These are phyloP conservation scores for Drosophila grimshawi DNA, from an alignment of 1,140 invertebrate species.

Conservation along the genomic window DNA sequence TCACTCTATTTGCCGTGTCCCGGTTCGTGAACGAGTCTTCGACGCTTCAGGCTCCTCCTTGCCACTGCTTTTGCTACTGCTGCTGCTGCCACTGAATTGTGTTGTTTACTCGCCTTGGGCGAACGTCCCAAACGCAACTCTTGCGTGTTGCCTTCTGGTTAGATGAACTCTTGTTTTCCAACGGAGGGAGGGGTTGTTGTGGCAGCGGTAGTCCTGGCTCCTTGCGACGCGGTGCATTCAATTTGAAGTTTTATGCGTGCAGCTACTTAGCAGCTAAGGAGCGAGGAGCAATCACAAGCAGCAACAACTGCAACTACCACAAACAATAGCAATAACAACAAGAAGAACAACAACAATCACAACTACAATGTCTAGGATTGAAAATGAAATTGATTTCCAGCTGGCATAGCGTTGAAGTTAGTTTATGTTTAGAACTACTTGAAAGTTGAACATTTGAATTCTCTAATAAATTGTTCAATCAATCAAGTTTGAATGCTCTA, in stretches of 20 bases:
- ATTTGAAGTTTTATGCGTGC: slow-evolving; percentile 47
- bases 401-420: background rate
- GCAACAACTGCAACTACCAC: slow-evolving; percentile 22
- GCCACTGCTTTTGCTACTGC: slow-evolving; percentile 15
- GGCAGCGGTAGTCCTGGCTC: background rate
- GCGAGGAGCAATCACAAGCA: slow-evolving; percentile 6
- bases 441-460: background rate
- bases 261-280: slow-evolving; percentile 42
- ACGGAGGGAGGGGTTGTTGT: background rate
- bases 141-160: slow-evolving; percentile 81
- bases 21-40: slow-evolving; percentile 14
- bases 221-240: slow-evolving; percentile 14
- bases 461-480: background rate
- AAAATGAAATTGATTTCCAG: slow-evolving; percentile 45
- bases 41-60: slow-evolving; percentile 40
- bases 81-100: slow-evolving; percentile 1
- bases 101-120: slow-evolving; percentile 58
- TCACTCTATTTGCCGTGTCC: slow-evolving; percentile 68
- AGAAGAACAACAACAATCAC: background rate
- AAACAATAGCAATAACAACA: slow-evolving; percentile 11
- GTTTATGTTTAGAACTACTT: background rate
- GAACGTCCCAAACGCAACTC: slow-evolving; percentile 51
- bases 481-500: background rate
- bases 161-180: slow-evolving; percentile 62
- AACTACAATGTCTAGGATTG: slow-evolving; percentile 41